phyloP scores from a whole-genome alignment of 2,113 vertebrate species.

The Galeopterus variegatus region DNA sequence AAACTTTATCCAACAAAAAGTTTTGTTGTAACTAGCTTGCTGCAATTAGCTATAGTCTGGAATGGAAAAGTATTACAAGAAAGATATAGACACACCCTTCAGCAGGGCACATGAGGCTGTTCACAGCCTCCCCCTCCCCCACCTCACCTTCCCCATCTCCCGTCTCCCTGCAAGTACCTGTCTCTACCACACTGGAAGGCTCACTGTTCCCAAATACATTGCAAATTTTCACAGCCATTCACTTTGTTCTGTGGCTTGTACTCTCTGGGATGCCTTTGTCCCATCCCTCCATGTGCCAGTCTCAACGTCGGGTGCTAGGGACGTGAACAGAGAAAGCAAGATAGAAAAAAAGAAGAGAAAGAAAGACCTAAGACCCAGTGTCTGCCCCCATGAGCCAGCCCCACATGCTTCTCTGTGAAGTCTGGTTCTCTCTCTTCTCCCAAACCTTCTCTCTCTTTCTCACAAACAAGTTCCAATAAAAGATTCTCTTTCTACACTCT shows the following conservation, averaged over 20 bases:
- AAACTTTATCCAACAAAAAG: background rate
- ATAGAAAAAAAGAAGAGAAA: background rate
- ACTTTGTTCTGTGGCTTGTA: background rate
- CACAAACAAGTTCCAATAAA: background rate
- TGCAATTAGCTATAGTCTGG: background rate
- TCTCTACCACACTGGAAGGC: background rate
- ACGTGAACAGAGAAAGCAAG: background rate
- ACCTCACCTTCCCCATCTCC: too few relatives aligned
- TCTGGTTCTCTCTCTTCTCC: background rate
- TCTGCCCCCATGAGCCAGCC: accelerated
- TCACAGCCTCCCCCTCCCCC: background rate
- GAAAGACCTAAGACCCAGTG: background rate
- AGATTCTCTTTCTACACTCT: background rate
- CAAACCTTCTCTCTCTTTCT: background rate
- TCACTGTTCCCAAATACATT: background rate
- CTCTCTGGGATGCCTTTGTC: background rate
- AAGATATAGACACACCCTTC: background rate
- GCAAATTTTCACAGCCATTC: background rate
- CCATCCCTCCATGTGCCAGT: background rate
- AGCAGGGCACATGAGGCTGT: background rate
- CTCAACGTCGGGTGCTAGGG: too few relatives aligned
- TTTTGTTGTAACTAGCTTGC: background rate
- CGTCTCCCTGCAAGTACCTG: background rate
- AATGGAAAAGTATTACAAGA: background rate
- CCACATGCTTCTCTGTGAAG: background rate